Evolutionary conservation across 2,113 vertebrate genomes (phyloP).

Genomic region (Panurus biarmicus): DNA sequence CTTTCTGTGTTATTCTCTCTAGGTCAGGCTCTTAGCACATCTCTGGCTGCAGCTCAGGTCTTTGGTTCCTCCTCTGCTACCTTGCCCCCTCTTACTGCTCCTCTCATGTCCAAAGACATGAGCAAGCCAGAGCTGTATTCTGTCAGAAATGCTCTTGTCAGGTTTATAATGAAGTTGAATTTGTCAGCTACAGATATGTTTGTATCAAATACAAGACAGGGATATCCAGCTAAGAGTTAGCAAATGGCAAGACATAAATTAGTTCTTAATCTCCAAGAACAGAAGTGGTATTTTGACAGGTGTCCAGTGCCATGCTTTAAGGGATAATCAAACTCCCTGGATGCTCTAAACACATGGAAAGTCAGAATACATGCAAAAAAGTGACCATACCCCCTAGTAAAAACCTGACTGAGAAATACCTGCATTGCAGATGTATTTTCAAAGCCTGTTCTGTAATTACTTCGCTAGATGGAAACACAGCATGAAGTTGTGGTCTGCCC

Average conservation of each 20-base stretch:
- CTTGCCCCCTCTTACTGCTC: background rate
- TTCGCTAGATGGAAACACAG: background rate
- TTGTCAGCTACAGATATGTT: background rate
- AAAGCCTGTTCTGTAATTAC: conserved; percentile 8
- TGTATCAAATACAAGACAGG: background rate
- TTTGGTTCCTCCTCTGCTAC: background rate
- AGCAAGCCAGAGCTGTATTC: background rate
- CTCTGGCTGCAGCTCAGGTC: background rate
- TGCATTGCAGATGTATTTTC: conserved; percentile 9
- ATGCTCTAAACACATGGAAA: background rate
- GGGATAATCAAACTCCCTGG: background rate
- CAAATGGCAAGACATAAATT: background rate
- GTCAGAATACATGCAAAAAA: background rate
- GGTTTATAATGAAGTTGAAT: background rate
- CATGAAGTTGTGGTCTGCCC: background rate
- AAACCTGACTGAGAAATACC: background rate
- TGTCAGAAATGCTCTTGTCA: background rate
- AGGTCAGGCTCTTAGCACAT: background rate
- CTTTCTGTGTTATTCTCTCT: background rate
- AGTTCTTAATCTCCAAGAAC: background rate
- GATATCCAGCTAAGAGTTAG: background rate
- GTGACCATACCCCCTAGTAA: background rate
- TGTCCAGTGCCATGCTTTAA: background rate
- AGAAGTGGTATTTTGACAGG: background rate
- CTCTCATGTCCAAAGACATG: rapidly evolving